Evolutionary conservation across 2,113 vertebrate species (phyloP).

Genomic region (Dinomys branickii): DNA sequence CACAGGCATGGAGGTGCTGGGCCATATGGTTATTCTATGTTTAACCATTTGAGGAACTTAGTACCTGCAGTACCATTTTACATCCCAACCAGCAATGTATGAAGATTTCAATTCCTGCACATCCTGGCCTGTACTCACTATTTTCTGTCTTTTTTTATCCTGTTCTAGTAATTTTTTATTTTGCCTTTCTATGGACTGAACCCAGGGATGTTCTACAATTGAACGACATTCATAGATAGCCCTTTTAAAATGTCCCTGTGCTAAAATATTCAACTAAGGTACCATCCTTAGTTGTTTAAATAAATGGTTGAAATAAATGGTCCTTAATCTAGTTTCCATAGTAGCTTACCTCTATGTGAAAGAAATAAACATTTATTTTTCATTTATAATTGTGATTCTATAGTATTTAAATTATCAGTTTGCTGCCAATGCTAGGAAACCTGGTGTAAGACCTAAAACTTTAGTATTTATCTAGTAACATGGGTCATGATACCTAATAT

Average conservation of each 20-base stretch:
- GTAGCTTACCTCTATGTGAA: not conserved
- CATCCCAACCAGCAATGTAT: not conserved
- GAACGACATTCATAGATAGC: not conserved
- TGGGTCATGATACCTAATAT: not conserved
- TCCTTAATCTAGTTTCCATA: not conserved
- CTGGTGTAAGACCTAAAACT: not conserved
- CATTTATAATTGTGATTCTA: not conserved
- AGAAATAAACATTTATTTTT: constrained; percentile 14
- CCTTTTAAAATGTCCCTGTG: not conserved
- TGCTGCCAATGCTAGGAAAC: constrained; percentile 15
- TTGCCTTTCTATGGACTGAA: not conserved
- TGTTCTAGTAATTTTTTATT: not conserved
- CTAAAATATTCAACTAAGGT: not conserved
- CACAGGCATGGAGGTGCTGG: not conserved
- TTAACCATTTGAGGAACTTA: constrained; percentile 11
- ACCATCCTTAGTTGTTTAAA: not conserved
- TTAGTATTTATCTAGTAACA: not conserved
- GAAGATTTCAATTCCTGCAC: not conserved
- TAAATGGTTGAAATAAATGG: not conserved
- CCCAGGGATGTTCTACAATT: not conserved
- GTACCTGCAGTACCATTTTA: not conserved
- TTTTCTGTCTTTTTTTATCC: constrained; percentile 12
- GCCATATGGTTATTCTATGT: not conserved
- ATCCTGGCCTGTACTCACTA: not conserved
- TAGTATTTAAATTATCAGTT: constrained; percentile 5